Conservation (phyloP, 1,140 invertebrate species). For the Philopotamus ludificatus region DNA sequence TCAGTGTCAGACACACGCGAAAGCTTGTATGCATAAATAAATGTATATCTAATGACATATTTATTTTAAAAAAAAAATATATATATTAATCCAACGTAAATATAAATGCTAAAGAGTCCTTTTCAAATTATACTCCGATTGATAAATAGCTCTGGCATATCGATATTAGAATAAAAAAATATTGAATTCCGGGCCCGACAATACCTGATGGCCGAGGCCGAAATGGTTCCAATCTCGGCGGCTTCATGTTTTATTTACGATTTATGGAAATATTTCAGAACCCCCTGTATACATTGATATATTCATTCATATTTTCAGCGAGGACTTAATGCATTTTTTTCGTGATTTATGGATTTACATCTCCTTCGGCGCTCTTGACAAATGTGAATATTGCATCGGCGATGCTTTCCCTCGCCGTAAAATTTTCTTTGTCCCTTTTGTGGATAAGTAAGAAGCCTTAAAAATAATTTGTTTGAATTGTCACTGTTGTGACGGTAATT, state of each 20-base stretch:
- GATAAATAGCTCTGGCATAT: conserved; percentile 39
- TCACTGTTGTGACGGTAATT: too few relatives aligned
- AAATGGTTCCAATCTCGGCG: conserved; percentile 38
- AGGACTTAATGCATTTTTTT: conserved; percentile 40
- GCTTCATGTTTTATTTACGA: conserved; percentile 41
- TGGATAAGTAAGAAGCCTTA: too few relatives aligned
- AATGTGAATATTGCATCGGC: conserved; percentile 21
- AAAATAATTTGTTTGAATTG: too few relatives aligned
- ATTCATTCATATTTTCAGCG: conserved; percentile 41
- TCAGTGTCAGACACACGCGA: too few relatives aligned
- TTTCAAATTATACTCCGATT: conserved; percentile 32
- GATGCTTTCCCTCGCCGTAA: too few relatives aligned
- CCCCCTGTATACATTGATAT: conserved; percentile 30
- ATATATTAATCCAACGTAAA: too few relatives aligned
- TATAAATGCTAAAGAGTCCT: conserved; percentile 6
- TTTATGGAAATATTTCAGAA: conserved; percentile 38
- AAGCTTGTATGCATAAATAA: too few relatives aligned
- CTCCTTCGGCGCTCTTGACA: conserved; percentile 30
- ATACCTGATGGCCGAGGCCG: conserved; percentile 30
- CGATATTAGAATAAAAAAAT: conserved; percentile 40
- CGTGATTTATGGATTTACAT: conserved; percentile 31
- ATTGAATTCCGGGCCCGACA: conserved; percentile 38
- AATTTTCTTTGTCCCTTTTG: too few relatives aligned
- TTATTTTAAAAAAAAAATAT: too few relatives aligned
- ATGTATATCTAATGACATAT: too few relatives aligned